Conservation (phyloP, 2,888 invertebrate genomes). For the Chaitophorus viminalis region DNA sequence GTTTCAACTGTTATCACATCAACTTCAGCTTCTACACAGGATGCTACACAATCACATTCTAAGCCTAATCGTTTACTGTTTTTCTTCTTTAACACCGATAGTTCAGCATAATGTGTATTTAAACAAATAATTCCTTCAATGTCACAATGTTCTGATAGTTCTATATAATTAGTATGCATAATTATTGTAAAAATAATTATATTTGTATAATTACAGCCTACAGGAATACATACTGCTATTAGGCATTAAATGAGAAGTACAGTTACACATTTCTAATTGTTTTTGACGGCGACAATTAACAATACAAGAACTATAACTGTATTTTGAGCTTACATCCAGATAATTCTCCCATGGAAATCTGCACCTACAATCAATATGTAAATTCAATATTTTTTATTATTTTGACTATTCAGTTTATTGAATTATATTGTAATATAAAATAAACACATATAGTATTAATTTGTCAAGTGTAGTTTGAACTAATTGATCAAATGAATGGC, state of each 20-base stretch:
- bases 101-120: conserved; percentile 72
- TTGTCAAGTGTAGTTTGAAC: neutral
- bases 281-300: conserved; percentile 77
- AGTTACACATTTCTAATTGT: conserved; percentile 74
- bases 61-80: conserved; percentile 76
- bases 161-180: conserved; percentile 66
- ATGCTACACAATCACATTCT: conserved; percentile 76
- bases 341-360: conserved; percentile 76
- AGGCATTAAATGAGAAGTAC: conserved; percentile 78
- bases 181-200: neutral
- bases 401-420: conserved; percentile 15
- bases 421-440: conserved; percentile 14
- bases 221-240: conserved; percentile 70
- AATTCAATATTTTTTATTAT: neutral
- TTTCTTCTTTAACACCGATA: conserved; percentile 75
- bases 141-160: conserved; percentile 71
- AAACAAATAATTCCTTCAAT: conserved; percentile 76
- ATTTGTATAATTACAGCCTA: conserved; percentile 7
- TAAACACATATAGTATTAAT: conserved; percentile 10
- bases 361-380: conserved; percentile 68
- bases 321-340: conserved; percentile 73
- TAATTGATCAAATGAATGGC: neutral
- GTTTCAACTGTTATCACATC: conserved; percentile 66
- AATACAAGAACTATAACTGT: conserved; percentile 79
- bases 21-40: conserved; percentile 78